phyloP scores from a whole-genome alignment of 2,113 vertebrate species.

The Uria lomvia region DNA sequence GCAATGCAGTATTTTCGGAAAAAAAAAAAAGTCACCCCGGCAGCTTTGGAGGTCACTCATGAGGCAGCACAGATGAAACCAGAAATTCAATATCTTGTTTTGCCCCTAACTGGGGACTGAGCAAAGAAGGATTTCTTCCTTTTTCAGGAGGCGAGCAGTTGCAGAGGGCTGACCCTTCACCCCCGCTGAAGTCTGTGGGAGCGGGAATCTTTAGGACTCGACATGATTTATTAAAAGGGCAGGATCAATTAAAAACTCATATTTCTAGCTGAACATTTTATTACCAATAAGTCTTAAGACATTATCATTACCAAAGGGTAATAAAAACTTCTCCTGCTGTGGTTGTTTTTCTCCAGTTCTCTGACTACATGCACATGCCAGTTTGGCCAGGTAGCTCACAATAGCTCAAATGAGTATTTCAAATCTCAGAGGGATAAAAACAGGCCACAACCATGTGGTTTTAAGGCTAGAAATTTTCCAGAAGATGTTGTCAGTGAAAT shows the following conservation, averaged over 20 bases:
- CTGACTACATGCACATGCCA: background rate
- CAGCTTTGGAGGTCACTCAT: background rate
- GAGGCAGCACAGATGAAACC: background rate
- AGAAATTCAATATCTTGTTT: background rate
- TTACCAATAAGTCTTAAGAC: background rate
- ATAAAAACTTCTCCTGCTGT: background rate
- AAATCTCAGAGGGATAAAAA: background rate
- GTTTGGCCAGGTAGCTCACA: background rate
- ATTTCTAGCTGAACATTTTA: conserved; percentile 2
- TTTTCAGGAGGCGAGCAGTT: background rate
- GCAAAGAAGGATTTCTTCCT: background rate
- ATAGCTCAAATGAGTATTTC: background rate
- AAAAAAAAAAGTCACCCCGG: background rate
- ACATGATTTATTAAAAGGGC: conserved; percentile 32
- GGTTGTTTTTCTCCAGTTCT: background rate
- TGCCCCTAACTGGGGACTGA: background rate
- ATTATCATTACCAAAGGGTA: background rate
- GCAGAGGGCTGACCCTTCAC: background rate
- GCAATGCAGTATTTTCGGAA: background rate
- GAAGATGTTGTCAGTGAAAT: background rate
- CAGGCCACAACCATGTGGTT: background rate
- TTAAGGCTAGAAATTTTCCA: background rate
- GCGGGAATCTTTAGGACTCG: background rate
- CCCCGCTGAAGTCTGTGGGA: background rate
- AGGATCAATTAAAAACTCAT: conserved; percentile 44